Evolutionary conservation across 92 coral and sea anemone genomes (phyloP).

Genomic region (Scolanthus callimorphus): DNA sequence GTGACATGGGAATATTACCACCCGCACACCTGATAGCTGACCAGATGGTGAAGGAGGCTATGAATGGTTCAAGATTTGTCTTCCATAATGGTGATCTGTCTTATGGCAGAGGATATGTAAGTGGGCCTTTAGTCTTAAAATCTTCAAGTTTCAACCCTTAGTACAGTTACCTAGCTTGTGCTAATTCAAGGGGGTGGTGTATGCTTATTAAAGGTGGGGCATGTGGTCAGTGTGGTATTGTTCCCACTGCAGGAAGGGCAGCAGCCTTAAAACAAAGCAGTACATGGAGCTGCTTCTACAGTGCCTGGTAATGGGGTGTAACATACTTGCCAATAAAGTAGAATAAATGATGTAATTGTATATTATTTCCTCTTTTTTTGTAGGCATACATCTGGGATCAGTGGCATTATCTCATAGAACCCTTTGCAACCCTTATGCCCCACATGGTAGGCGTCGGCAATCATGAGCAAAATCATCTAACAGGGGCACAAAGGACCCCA

Average conservation of each 20-base stretch:
- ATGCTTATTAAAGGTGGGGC: too few species aligned
- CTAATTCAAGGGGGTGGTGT: too few species aligned
- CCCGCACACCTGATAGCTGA: conserved; percentile 62
- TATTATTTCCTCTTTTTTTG: too few species aligned
- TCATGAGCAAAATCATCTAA: conserved; percentile 86
- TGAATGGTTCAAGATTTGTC: conserved; percentile 60
- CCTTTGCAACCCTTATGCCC: conserved; percentile 81
- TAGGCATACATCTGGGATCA: conserved; percentile 98
- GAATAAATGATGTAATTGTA: too few species aligned
- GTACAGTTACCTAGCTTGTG: neutral
- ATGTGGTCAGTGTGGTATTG: too few species aligned
- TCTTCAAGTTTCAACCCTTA: neutral
- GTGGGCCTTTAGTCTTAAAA: conserved; percentile 20
- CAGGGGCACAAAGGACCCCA: conserved; percentile 92
- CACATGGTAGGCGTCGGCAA: conserved; percentile 97
- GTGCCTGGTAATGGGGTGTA: too few species aligned
- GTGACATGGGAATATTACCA: conserved; percentile 85
- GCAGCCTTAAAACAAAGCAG: too few species aligned
- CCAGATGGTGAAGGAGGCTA: conserved; percentile 62
- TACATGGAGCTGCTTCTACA: too few species aligned
- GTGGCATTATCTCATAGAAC: conserved; percentile 76
- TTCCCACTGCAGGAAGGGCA: too few species aligned
- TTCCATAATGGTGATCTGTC: conserved; percentile 83
- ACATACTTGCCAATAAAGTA: too few species aligned
- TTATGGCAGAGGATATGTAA: conserved; percentile 76